Conservation (phyloP, 2,888 invertebrate species). For the Agelastica alni region DNA sequence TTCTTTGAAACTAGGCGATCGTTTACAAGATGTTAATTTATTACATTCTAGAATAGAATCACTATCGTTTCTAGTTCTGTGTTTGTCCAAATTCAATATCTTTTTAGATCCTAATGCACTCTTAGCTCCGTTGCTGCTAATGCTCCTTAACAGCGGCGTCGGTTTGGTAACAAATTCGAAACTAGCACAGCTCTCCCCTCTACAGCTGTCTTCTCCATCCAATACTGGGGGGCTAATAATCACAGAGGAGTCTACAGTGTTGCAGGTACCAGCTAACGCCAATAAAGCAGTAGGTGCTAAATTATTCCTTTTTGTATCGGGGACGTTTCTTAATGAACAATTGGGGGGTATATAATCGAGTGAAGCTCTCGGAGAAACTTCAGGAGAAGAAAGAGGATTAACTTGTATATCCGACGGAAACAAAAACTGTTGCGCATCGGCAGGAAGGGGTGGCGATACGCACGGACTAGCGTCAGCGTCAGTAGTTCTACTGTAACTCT, state of each 20-base stretch:
- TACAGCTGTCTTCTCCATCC: conserved; percentile 66
- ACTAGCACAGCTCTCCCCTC: conserved; percentile 67
- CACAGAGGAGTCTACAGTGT: conserved; percentile 57
- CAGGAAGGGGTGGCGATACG: conserved; percentile 56
- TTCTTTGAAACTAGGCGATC: conserved; percentile 57
- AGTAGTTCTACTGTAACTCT: conserved; percentile 81
- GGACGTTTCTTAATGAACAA: conserved; percentile 55
- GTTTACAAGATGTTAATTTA: conserved; percentile 53
- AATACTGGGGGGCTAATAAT: conserved; percentile 62
- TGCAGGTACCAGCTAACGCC: conserved; percentile 57
- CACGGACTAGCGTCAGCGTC: conserved; percentile 68
- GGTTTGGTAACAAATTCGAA: conserved; percentile 61
- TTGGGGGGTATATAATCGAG: conserved; percentile 60
- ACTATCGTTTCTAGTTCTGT: conserved; percentile 50
- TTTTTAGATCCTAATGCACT: conserved; percentile 34
- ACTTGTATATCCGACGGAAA: conserved; percentile 68
- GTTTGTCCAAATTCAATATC: conserved; percentile 51
- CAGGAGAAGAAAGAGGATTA: conserved; percentile 50
- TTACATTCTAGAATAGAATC: conserved; percentile 56
- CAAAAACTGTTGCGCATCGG: conserved; percentile 63
- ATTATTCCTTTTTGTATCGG: conserved; percentile 49
- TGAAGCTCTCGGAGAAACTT: conserved; percentile 57
- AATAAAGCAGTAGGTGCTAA: conserved; percentile 65
- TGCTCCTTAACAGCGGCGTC: conserved; percentile 46
- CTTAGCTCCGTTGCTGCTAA: conserved; percentile 48